These are phyloP conservation scores for Chaenogobius annularis DNA, from an alignment of 2,113 vertebrate species.

Conservation along the genomic window DNA sequence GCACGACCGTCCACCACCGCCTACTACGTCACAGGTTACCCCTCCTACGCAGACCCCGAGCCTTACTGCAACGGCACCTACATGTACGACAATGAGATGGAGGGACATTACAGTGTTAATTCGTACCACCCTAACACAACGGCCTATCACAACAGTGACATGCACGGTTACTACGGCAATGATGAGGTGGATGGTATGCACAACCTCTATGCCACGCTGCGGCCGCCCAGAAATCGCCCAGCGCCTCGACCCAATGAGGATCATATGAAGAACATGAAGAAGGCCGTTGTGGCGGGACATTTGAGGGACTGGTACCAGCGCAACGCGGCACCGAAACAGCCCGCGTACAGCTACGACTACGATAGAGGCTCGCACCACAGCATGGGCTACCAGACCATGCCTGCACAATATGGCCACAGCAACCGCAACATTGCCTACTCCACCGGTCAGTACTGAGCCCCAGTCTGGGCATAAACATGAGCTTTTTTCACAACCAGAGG, in stretches of 20 bases:
- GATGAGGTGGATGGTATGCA: conserved; percentile 83
- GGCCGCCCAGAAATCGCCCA: conserved; percentile 82
- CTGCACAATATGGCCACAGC: conserved; percentile 80
- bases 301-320: conserved; percentile 95
- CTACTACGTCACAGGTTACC: conserved; percentile 88
- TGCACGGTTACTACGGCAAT: conserved; percentile 77
- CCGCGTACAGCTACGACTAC: conserved; percentile 81
- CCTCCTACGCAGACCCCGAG: conserved; percentile 77
- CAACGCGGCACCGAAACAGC: conserved; percentile 83
- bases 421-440: conserved; percentile 81
- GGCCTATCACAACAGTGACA: conserved; percentile 77
- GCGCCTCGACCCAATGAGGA: conserved; percentile 78
- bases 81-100: conserved; percentile 86
- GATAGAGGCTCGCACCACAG: conserved; percentile 86
- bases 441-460: conserved; percentile 52
- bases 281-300: conserved; percentile 90
- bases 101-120: conserved; percentile 92
- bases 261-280: conserved; percentile 86
- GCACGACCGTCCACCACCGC: conserved; percentile 80
- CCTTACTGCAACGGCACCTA: conserved; percentile 78
- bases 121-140: conserved; percentile 60
- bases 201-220: conserved; percentile 88
- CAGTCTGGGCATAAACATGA: background rate
- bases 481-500: background rate
- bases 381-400: conserved; percentile 82